These are phyloP conservation scores for Tyria jacobaeae DNA, from an alignment of 2,888 invertebrate genomes.

Conservation along the genomic window DNA sequence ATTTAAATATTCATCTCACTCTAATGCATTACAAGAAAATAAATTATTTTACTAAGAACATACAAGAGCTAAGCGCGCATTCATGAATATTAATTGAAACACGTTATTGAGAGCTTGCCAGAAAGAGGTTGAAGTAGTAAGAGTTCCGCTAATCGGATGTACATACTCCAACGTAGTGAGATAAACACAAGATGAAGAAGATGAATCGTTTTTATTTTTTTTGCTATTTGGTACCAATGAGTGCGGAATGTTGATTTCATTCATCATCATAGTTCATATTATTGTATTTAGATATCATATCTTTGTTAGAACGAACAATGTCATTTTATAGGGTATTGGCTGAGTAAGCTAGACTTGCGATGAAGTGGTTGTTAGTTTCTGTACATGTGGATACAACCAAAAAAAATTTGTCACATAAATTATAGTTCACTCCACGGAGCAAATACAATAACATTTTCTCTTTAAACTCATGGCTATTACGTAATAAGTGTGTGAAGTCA, in stretches of 20 bases:
- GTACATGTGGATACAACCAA: too few species aligned
- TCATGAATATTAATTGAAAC: background rate
- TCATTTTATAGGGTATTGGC: too few species aligned
- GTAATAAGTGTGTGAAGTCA: background rate
- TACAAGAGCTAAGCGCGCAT: background rate
- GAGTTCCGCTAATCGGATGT: background rate
- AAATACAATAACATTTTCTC: slow-evolving; percentile 1
- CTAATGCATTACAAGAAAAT: background rate
- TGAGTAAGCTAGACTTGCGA: too few species aligned
- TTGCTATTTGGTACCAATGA: background rate
- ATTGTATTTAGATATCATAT: too few species aligned
- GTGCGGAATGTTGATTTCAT: background rate
- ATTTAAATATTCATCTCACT: background rate
- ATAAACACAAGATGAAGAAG: background rate
- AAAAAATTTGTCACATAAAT: too few species aligned
- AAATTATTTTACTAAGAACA: background rate
- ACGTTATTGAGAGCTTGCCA: background rate
- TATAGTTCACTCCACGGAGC: too few species aligned
- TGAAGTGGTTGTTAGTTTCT: too few species aligned
- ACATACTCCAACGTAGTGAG: background rate
- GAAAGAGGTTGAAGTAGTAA: background rate
- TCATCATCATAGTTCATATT: too few species aligned
- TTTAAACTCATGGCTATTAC: background rate
- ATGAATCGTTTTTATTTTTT: background rate
- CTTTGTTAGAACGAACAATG: too few species aligned